These are phyloP conservation scores for Trachelus iudaicus DNA, from an alignment of 2,888 invertebrate species.

Conservation along the genomic window DNA sequence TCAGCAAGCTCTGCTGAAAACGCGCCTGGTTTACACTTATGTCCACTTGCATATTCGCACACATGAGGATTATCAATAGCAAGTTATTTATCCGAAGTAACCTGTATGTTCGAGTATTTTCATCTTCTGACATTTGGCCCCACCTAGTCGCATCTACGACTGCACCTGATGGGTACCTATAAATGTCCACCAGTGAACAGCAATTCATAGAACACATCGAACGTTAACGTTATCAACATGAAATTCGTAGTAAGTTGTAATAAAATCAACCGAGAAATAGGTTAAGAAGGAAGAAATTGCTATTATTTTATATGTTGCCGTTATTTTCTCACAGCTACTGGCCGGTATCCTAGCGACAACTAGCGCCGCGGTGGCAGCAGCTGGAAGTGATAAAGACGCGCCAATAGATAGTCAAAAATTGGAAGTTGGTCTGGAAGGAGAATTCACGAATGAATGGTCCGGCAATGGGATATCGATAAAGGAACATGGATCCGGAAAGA, in stretches of 20 bases:
- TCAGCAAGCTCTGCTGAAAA: not conserved
- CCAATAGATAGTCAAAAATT: constrained; percentile 3
- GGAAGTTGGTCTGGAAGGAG: constrained; percentile 9
- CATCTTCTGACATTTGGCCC: not conserved
- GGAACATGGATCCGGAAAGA: not conserved
- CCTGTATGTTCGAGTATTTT: not conserved
- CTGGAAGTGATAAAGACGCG: constrained; percentile 8
- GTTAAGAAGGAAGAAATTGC: not conserved
- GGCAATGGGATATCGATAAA: constrained; percentile 8
- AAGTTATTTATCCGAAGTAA: not conserved
- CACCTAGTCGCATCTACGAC: not conserved
- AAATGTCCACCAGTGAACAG: not conserved
- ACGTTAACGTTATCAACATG: not conserved
- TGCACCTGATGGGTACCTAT: not conserved
- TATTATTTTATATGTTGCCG: no score
- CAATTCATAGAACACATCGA: not conserved
- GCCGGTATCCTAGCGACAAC: not conserved
- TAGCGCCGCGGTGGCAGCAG: not conserved
- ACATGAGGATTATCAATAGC: not conserved
- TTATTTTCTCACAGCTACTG: not conserved
- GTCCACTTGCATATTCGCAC: not conserved
- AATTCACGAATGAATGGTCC: constrained; percentile 8
- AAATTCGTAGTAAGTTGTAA: not conserved
- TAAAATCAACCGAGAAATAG: not conserved
- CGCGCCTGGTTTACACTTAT: not conserved